Evolutionary conservation across 1,140 invertebrate species (phyloP).

Genomic region (Micrasema longulum): DNA sequence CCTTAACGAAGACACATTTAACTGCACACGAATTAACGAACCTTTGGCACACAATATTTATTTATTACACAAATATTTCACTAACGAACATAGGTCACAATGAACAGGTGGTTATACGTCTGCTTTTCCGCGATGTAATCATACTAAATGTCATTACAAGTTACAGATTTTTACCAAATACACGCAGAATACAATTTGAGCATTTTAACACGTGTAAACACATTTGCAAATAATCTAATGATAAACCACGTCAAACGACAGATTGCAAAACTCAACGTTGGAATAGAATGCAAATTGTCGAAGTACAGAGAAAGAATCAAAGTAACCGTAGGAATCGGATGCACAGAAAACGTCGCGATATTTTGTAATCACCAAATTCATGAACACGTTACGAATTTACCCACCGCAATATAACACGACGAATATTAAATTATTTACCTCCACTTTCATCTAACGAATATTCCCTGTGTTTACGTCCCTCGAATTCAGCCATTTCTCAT

Average conservation of each 20-base stretch:
- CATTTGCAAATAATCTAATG: conserved; percentile 12
- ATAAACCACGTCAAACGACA: conserved; percentile 34
- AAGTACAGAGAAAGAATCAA: conserved; percentile 23
- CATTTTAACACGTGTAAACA: conserved; percentile 13
- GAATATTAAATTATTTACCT: conserved; percentile 40
- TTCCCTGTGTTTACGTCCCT: conserved; percentile 48
- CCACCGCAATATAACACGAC: conserved; percentile 29
- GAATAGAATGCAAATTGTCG: conserved; percentile 36
- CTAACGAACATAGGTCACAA: conserved; percentile 41
- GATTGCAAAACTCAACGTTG: conserved; percentile 39
- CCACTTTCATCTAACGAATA: conserved; percentile 45
- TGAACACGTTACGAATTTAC: conserved; percentile 7
- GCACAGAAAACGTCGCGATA: conserved; percentile 3
- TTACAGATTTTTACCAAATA: conserved; percentile 9
- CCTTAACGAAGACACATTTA: neutral
- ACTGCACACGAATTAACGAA: neutral
- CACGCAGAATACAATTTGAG: neutral
- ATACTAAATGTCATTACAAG: conserved; percentile 32
- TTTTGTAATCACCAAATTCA: conserved; percentile 31
- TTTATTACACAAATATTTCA: conserved; percentile 30
- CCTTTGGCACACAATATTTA: conserved; percentile 16
- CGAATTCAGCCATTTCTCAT: conserved; percentile 45
- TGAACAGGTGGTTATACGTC: conserved; percentile 46
- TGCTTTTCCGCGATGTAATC: conserved; percentile 25
- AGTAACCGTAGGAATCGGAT: conserved; percentile 15